Base-by-base conservation (phyloP, 1,140 invertebrate genomes). In the Aphaenogaster floridana region DNA sequence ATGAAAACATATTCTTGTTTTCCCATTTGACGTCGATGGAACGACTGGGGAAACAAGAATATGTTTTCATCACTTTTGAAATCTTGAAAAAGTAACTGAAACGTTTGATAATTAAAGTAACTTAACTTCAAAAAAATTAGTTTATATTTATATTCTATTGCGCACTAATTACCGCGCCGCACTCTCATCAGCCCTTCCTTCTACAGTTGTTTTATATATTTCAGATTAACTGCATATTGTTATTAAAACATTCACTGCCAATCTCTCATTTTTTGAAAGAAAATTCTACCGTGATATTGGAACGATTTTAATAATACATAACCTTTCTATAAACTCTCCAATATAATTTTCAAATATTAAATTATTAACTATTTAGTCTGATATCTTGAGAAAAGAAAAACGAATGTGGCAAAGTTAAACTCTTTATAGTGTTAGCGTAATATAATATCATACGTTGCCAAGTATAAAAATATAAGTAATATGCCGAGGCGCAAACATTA, bases 381-480 rank as follows among this genome's bases (percentile, higher is more conserved):
- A 34, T 13, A 34, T 66, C 8, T 39, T 39, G 3, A 21, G 36
- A 34, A 34, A 45, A 50, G 0, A 9, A 50, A 69, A 45, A 63
- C 21, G 9, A 21, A 68, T 21, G 11, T 48, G 3, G 3, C 2
- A 48, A 71, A 50, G 50, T 7, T 28, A 42, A 71, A 71, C 0
- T 71, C 6, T 71, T 50, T 34, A 39, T 48, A 48, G 28, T 9
- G 15, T 77, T 76, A 76, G 3, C 48, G 13, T 36, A 52, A 52
- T 74, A 36, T 36, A 36, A 54, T 34, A 76, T 54, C 34, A 39
- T 21, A 54, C 2, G 3, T 76, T 57, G n/a, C 52, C 11, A 28
- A 76, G 28, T 74, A 78, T 36, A 66, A 48, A 64, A 64, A 48
- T 34, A 45, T 59, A n/a, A 39, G 6, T 34, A 34, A 34, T 45